Percentiles rank a stretch among this genome's conserved stretches.
Conservation (phyloP, 2,113 vertebrate species). For the Nothocercus julius region DNA sequence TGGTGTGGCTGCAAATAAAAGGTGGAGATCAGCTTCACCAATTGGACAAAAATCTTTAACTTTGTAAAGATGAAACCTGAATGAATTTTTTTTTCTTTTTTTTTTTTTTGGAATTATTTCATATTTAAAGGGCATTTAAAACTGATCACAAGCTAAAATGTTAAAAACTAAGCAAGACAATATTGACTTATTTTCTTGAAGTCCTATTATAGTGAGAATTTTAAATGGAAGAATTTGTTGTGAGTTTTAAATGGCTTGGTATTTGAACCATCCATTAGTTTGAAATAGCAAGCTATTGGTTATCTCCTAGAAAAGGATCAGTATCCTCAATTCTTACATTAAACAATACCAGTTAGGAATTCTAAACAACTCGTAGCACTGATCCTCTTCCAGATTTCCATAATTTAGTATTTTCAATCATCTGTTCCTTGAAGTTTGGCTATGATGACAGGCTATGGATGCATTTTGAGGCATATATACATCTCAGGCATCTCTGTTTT, state of each 20-base stretch:
- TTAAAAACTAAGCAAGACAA: background rate
- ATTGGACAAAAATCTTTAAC: background rate
- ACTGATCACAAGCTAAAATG: background rate
- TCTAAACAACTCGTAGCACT: background rate
- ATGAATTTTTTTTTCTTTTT: background rate
- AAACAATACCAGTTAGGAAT: background rate
- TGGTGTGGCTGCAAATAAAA: background rate
- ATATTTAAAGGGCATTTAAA: background rate
- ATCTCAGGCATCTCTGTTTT: background rate
- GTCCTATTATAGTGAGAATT: background rate
- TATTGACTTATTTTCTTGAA: background rate
- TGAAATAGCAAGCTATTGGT: background rate
- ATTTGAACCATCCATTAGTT: background rate
- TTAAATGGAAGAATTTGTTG: background rate
- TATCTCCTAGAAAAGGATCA: background rate
- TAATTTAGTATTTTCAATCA: background rate
- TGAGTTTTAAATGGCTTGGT: background rate
- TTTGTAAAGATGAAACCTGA: background rate
- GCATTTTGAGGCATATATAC: background rate
- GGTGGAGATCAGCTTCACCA: background rate
- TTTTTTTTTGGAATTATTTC: background rate
- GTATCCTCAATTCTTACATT: background rate
- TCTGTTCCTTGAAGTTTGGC: slow-evolving; percentile 11
- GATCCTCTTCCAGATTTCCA: background rate
- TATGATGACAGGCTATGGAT: background rate